Evolutionary conservation across 1,140 invertebrate species (phyloP).

Genomic region (Zaprionus vittiger): DNA sequence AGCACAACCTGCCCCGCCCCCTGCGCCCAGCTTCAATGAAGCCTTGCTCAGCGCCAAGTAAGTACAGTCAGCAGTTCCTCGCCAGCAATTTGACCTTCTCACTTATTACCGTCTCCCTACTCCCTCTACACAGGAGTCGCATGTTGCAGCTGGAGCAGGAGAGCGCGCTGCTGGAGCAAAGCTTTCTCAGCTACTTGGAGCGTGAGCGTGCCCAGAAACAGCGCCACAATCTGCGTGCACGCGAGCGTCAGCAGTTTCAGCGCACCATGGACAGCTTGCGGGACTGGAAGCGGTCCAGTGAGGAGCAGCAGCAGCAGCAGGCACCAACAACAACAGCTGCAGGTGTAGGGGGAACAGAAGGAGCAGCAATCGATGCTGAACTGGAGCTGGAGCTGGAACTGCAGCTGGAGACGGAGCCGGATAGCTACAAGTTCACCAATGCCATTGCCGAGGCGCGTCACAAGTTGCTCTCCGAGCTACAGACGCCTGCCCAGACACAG

Average conservation of each 20-base stretch:
- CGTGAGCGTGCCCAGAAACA: constrained; percentile 43
- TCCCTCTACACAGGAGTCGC: constrained; percentile 50
- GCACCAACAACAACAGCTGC: neutral
- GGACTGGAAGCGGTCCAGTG: constrained; percentile 42
- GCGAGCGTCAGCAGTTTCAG: constrained; percentile 46
- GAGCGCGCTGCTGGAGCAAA: constrained; percentile 73
- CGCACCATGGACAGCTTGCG: constrained; percentile 39
- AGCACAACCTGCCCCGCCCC: neutral
- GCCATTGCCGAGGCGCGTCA: constrained; percentile 55
- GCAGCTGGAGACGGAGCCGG: constrained; percentile 14
- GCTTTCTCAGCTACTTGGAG: constrained; percentile 69
- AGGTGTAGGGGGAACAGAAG: neutral
- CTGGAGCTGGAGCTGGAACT: constrained; percentile 21
- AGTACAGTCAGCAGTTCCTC: neutral
- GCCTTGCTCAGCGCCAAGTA: constrained; percentile 61
- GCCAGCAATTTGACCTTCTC: neutral
- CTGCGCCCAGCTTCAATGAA: constrained; percentile 53
- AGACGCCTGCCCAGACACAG: constrained; percentile 16
- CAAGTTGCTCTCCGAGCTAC: constrained; percentile 46
- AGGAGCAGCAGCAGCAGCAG: neutral
- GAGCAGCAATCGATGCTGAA: constrained; percentile 21
- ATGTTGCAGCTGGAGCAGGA: constrained; percentile 76
- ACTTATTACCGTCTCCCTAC: neutral
- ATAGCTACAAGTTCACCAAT: constrained; percentile 65
- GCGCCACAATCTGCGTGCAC: constrained; percentile 8